Evolutionary conservation across 1,140 invertebrate genomes (phyloP).

Genomic region (Camponotus vicinus): DNA sequence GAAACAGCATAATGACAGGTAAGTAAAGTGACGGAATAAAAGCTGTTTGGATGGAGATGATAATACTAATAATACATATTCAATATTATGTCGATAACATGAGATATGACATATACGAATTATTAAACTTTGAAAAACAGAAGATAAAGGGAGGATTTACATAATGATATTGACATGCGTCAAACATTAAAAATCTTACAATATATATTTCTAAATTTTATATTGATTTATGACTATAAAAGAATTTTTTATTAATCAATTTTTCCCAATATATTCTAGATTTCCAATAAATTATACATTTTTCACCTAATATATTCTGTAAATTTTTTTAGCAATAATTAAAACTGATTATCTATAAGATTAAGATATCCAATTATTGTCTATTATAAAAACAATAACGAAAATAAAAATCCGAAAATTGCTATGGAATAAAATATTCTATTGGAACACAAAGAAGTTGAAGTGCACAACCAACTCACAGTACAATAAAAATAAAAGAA

Average conservation of each 20-base stretch:
- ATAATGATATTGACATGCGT: not conserved
- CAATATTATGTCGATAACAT: not conserved
- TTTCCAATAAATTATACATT: not conserved
- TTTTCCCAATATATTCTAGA: too few relatives aligned
- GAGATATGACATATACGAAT: not conserved
- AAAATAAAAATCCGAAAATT: not conserved
- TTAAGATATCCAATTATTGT: not conserved
- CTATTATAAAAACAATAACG: not conserved
- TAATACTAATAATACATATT: constrained; percentile 24
- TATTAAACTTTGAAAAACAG: constrained; percentile 8
- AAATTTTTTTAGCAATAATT: not conserved
- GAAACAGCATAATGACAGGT: not conserved
- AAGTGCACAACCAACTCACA: constrained; percentile 18
- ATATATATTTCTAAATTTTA: not conserved
- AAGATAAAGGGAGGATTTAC: not conserved
- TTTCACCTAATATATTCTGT: not conserved
- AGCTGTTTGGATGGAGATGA: not conserved
- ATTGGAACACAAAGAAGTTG: not conserved
- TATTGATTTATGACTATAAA: not conserved
- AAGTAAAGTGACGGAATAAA: constrained; percentile 18
- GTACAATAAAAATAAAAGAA: constrained; percentile 11
- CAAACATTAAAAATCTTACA: constrained; percentile 7
- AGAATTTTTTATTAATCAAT: constrained; percentile 17
- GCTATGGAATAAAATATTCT: not conserved
- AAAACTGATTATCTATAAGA: not conserved